Evolutionary conservation across 2,888 invertebrate genomes (phyloP).

Genomic region (Parnassius smintheus): DNA sequence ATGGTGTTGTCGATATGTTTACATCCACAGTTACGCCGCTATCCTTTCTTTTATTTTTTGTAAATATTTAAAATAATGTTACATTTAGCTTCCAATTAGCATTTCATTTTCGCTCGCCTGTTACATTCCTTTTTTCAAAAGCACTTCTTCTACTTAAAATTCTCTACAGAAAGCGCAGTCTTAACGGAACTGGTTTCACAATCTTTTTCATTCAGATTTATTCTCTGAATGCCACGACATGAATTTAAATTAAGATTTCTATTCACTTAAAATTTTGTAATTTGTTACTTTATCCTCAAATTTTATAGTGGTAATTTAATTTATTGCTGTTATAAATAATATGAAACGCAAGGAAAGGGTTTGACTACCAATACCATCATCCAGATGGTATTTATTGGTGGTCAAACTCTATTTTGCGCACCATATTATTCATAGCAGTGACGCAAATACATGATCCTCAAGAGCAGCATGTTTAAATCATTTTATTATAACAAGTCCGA

Average conservation of each 20-base stretch:
- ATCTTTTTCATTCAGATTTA: conserved; percentile 40
- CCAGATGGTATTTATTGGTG: too few relatives aligned
- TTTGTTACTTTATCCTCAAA: conserved; percentile 11
- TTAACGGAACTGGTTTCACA: conserved; percentile 39
- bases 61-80: not conserved
- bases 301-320: not conserved
- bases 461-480: too few relatives aligned
- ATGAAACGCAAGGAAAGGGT: too few relatives aligned
- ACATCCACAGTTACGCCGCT: too few relatives aligned
- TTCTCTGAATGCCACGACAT: conserved; percentile 35
- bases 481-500: too few relatives aligned
- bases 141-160: conserved; percentile 33
- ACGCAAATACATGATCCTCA: too few relatives aligned
- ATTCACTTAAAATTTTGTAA: conserved; percentile 22
- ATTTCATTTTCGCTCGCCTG: conserved; percentile 16
- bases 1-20: too few relatives aligned
- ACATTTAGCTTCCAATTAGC: conserved; percentile 18
- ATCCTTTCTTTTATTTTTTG: not conserved
- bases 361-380: too few relatives aligned
- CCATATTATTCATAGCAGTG: too few relatives aligned
- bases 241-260: conserved; percentile 32
- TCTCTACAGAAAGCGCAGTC: conserved; percentile 31
- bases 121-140: conserved; percentile 9
- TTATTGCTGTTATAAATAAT: too few relatives aligned
- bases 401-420: too few relatives aligned